Conservation (phyloP, 2,113 vertebrate genomes). For the Pavo muticus region DNA sequence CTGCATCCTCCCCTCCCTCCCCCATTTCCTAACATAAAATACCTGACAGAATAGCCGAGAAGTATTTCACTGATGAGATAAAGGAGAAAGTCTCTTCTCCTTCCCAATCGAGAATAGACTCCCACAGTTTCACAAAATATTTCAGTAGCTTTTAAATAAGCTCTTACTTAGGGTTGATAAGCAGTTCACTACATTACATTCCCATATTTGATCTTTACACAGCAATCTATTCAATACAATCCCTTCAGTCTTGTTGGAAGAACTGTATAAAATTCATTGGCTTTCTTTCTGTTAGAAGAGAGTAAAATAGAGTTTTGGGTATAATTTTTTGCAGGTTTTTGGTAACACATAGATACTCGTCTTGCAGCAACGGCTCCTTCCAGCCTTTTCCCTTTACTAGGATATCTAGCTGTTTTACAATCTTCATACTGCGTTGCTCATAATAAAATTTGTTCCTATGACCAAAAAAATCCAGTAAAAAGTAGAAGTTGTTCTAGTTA, state of each 20-base stretch:
- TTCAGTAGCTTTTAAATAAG: neutral
- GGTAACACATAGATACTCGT: neutral
- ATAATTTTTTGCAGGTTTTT: neutral
- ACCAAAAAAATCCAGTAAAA: neutral
- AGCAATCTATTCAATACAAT: neutral
- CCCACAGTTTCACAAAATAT: neutral
- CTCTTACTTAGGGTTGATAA: neutral
- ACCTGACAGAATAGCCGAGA: neutral
- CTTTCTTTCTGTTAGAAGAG: neutral
- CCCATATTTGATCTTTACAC: neutral
- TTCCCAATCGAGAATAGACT: neutral
- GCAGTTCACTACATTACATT: neutral
- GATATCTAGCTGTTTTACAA: neutral
- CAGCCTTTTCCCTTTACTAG: neutral
- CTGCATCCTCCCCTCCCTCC: neutral
- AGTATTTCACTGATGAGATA: neutral
- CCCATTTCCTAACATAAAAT: neutral
- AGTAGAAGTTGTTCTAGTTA: conserved; percentile 3
- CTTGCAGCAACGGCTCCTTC: neutral
- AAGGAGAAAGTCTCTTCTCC: neutral
- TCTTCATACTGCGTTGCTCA: neutral
- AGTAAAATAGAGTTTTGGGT: neutral
- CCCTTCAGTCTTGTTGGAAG: neutral
- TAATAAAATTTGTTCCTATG: conserved; percentile 16
- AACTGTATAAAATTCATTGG: neutral